These are phyloP conservation scores for Corythaeola cristata DNA, from an alignment of 2,113 vertebrate genomes.

Conservation along the genomic window DNA sequence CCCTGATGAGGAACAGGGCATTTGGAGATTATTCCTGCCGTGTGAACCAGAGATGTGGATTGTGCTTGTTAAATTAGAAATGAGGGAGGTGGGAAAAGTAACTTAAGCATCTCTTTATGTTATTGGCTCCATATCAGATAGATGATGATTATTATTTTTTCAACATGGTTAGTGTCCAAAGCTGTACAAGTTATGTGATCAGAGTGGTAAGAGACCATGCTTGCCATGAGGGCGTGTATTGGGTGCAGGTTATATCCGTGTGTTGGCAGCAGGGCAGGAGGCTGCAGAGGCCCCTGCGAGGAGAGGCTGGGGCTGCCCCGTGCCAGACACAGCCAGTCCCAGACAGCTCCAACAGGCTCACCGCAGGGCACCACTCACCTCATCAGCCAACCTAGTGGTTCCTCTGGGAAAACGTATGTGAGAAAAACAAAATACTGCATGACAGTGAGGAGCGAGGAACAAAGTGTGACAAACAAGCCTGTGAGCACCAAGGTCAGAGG, in stretches of 20 bases:
- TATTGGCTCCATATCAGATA: neutral
- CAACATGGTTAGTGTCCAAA: neutral
- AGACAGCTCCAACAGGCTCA: neutral
- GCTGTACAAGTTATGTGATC: neutral
- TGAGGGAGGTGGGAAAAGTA: neutral
- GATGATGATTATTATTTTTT: neutral
- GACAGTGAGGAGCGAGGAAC: neutral
- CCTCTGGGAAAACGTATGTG: fast-evolving
- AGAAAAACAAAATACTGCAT: neutral
- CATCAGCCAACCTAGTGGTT: neutral
- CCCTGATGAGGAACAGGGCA: neutral
- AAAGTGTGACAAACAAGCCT: neutral
- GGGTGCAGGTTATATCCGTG: neutral
- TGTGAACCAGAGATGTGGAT: neutral
- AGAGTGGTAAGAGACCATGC: neutral
- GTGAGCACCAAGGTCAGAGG: neutral
- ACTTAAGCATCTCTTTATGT: neutral
- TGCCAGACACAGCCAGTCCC: neutral
- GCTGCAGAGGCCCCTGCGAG: neutral
- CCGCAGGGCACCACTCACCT: neutral
- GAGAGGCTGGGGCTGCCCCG: neutral
- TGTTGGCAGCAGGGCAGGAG: no score
- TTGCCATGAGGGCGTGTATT: no score
- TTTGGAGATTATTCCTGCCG: neutral
- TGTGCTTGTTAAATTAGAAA: neutral